A percentile compares a stretch with the other conserved stretches of the same genome.
phyloP scores from a whole-genome alignment of 2,113 vertebrate species.

The Tragelaphus scriptus region DNA sequence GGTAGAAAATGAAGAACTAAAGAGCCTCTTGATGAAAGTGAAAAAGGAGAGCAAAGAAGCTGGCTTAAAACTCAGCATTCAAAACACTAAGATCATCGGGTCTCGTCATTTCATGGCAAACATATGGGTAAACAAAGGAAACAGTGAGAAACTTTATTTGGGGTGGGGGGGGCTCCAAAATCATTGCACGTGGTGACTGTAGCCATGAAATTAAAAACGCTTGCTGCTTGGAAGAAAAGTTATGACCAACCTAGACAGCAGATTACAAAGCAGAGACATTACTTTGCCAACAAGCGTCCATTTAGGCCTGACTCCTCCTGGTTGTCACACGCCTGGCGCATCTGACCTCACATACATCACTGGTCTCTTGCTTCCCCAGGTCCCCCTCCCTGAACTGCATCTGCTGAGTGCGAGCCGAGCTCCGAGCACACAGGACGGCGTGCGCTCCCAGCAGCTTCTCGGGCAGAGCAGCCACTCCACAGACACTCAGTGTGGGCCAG shows the following conservation, averaged over 20 bases:
- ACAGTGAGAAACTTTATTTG: background rate
- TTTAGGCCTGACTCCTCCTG: background rate
- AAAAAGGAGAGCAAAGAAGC: background rate
- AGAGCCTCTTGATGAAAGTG: background rate
- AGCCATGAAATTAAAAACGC: background rate
- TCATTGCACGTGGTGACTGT: background rate
- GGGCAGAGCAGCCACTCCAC: background rate
- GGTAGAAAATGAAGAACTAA: background rate
- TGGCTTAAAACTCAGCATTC: background rate
- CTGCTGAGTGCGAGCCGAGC: too few relatives aligned
- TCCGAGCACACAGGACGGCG: background rate
- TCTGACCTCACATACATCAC: background rate
- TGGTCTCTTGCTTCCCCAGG: background rate
- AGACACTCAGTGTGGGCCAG: accelerated
- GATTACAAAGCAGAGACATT: background rate
- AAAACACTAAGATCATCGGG: background rate
- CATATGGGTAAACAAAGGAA: background rate
- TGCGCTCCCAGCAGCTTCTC: background rate
- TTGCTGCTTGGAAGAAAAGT: background rate
- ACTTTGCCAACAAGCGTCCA: background rate
- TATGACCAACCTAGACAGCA: background rate
- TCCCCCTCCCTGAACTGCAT: background rate
- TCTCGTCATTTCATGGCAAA: background rate
- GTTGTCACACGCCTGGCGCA: background rate
- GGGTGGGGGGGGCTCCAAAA: background rate